Percentiles rank a stretch among this genome's conserved stretches.
phyloP scores from a whole-genome alignment of 1,140 invertebrate species.

The Drosophila ohnishii region DNA sequence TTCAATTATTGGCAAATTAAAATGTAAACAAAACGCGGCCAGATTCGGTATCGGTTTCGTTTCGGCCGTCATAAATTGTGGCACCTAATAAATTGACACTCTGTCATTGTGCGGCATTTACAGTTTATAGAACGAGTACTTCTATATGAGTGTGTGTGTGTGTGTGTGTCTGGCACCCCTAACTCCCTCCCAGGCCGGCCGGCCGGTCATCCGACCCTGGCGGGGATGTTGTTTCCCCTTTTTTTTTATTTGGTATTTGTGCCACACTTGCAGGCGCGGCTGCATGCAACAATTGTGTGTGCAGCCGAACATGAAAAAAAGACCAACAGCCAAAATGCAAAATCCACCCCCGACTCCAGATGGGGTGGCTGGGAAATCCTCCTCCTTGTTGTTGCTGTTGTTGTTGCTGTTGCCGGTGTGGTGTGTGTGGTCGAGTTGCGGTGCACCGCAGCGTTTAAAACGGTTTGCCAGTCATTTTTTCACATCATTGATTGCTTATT shows the following conservation, averaged over 20 bases:
- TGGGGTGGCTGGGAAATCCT: constrained; percentile 10
- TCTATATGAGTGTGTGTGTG: neutral
- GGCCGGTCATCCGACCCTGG: constrained; percentile 8
- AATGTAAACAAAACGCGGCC: constrained; percentile 52
- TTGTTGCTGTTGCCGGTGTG: constrained; percentile 4
- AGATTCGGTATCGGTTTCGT: constrained; percentile 43
- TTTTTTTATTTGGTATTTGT: constrained; percentile 19
- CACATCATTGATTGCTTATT: constrained; percentile 80
- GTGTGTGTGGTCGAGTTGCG: constrained; percentile 52
- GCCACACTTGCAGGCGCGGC: constrained; percentile 41
- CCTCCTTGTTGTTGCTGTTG: constrained; percentile 6
- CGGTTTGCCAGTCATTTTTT: constrained; percentile 78
- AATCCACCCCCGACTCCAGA: constrained; percentile 35
- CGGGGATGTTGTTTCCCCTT: constrained; percentile 15
- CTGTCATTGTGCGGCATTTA: constrained; percentile 78
- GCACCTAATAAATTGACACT: constrained; percentile 80
- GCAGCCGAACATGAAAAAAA: constrained; percentile 41
- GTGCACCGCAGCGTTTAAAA: constrained; percentile 76
- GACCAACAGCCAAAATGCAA: constrained; percentile 48
- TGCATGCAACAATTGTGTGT: constrained; percentile 75
- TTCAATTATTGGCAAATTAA: constrained; percentile 70
- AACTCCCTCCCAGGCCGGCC: neutral
- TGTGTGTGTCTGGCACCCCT: constrained; percentile 8
- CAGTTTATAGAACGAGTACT: constrained; percentile 56
- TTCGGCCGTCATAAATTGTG: constrained; percentile 70